Evolutionary conservation across 2,888 invertebrate species (phyloP).

Genomic region (Diaphora mendica): DNA sequence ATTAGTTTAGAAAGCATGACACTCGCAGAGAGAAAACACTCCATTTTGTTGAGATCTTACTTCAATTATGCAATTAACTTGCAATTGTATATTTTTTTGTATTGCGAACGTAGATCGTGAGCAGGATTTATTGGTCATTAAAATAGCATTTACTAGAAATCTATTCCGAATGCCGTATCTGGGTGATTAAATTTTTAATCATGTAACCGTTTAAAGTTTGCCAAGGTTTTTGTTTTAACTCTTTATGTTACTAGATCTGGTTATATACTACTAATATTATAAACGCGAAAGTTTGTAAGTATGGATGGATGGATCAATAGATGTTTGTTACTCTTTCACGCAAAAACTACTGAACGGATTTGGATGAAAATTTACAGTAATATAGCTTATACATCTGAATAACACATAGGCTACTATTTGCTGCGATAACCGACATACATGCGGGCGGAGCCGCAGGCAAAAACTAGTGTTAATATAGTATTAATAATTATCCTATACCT

Average conservation of each 20-base stretch:
- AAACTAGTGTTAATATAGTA: no score
- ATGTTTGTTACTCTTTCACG: no score
- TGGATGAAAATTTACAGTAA: no score
- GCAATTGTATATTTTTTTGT: constrained; percentile 36
- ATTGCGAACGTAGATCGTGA: constrained; percentile 18
- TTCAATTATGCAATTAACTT: constrained; percentile 49
- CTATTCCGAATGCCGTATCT: background rate
- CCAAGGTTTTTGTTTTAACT: background rate
- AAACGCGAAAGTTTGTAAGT: no score
- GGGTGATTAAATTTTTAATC: background rate
- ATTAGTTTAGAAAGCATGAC: constrained; percentile 60
- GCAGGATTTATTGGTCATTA: constrained; percentile 13
- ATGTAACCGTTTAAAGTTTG: background rate
- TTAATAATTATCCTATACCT: no score
- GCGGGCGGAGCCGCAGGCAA: no score
- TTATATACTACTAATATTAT: no score
- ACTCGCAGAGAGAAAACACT: constrained; percentile 45
- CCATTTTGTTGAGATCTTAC: constrained; percentile 30
- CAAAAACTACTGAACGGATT: no score
- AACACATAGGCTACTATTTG: no score
- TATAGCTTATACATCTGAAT: no score
- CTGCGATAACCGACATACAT: no score
- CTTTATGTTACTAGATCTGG: background rate
- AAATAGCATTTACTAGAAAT: constrained; percentile 10
- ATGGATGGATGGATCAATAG: no score